Evolutionary conservation across 2,113 vertebrate genomes (phyloP).

Genomic region (Tragulus kanchil): DNA sequence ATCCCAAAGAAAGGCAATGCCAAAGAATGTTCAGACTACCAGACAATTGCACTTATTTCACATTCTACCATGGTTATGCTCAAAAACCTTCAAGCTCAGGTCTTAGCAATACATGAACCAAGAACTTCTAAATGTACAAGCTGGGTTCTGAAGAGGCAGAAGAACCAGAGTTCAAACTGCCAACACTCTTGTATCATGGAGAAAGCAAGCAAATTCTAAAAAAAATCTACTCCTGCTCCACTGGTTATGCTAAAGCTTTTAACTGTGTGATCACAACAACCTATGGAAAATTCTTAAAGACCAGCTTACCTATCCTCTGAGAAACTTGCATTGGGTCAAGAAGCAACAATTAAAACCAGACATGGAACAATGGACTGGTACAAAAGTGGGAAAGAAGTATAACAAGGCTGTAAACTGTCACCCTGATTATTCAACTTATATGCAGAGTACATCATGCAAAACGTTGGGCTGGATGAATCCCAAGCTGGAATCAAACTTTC

Average conservation of each 20-base stretch:
- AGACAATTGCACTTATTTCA: neutral
- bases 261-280: neutral
- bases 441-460: neutral
- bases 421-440: neutral
- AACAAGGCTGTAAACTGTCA: neutral
- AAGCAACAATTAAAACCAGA: neutral
- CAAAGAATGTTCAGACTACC: neutral
- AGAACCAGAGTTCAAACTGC: neutral
- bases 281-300: neutral
- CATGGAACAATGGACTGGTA: neutral
- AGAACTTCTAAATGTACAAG: neutral
- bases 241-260: neutral
- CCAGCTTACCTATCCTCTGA: neutral
- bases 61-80: neutral
- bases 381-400: neutral
- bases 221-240: neutral
- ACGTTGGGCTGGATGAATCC: too few relatives aligned
- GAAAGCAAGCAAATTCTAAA: neutral
- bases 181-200: neutral
- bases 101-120: neutral
- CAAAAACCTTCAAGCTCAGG: neutral
- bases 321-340: neutral
- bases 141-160: neutral
- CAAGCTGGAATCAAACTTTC: too few relatives aligned
- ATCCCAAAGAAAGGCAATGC: neutral